Conservation (phyloP, 2,888 invertebrate species). For the Ochropacha duplaris region DNA sequence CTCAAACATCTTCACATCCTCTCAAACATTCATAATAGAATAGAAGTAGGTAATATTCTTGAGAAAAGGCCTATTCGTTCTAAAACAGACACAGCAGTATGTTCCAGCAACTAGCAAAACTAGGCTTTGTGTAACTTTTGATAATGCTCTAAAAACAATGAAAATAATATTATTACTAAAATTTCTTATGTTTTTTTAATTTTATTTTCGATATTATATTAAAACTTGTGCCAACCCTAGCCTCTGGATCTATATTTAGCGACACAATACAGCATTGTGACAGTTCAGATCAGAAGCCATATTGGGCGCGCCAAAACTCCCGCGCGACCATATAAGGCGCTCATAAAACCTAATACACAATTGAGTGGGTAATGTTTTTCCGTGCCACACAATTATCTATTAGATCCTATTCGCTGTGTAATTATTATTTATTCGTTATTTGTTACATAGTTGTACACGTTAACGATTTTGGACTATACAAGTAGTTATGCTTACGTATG, state of each 20-base stretch:
- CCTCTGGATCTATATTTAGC: constrained; percentile 49
- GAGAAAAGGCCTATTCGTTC: too few relatives aligned
- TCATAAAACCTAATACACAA: constrained; percentile 40
- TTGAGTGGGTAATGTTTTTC: constrained; percentile 10
- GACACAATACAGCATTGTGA: constrained; percentile 53
- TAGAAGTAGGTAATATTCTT: too few relatives aligned
- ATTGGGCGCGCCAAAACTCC: constrained; percentile 30
- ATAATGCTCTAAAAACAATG: too few relatives aligned
- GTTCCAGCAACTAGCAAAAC: too few relatives aligned
- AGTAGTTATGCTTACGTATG: background rate
- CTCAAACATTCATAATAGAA: too few relatives aligned
- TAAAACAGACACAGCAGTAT: too few relatives aligned
- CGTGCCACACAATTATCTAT: constrained; percentile 5
- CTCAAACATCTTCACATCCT: too few relatives aligned
- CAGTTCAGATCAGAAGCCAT: constrained; percentile 15
- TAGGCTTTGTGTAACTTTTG: too few relatives aligned
- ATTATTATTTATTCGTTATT: constrained; percentile 6
- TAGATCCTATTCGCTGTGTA: constrained; percentile 5
- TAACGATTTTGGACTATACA: background rate
- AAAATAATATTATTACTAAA: too few relatives aligned
- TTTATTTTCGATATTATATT: background rate
- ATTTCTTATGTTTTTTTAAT: too few relatives aligned
- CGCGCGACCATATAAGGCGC: constrained; percentile 35
- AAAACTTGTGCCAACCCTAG: background rate
- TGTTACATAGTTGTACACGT: background rate